phyloP scores from a whole-genome alignment of 2,797 vertebrate species.

The Betta splendens region DNA sequence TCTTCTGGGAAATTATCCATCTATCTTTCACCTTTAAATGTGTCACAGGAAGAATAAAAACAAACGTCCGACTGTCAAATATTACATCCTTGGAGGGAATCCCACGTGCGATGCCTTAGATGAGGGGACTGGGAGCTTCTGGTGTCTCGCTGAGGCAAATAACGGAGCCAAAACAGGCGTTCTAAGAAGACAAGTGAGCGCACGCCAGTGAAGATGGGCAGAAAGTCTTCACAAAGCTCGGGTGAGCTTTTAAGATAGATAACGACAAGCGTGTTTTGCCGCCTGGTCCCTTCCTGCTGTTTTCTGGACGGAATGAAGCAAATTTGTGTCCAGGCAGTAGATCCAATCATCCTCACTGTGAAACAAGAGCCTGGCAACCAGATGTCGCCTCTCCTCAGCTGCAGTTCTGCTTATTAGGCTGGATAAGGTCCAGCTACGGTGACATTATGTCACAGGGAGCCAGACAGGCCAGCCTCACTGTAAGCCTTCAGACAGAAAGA shows the following conservation, averaged over 20 bases:
- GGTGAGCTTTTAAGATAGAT: constrained; percentile 48
- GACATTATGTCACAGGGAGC: constrained; percentile 46
- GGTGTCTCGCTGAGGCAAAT: constrained; percentile 16
- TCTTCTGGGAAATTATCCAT: constrained; percentile 16
- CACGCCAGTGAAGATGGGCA: constrained; percentile 22
- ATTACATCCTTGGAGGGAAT: constrained; percentile 22
- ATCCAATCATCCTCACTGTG: constrained; percentile 54
- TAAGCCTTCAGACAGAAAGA: constrained; percentile 31
- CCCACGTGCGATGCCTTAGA: constrained; percentile 21
- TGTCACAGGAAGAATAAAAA: constrained; percentile 12
- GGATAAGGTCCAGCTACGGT: constrained; percentile 52
- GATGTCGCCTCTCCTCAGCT: constrained; percentile 59
- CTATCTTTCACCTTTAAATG: neutral
- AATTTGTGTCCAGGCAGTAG: constrained; percentile 47
- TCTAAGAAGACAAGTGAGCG: constrained; percentile 23
- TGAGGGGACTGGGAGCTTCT: constrained; percentile 19
- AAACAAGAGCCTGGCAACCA: constrained; percentile 53
- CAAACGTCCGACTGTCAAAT: constrained; percentile 14
- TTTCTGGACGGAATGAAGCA: constrained; percentile 34
- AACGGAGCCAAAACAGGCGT: constrained; percentile 25
- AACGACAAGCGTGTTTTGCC: constrained; percentile 25
- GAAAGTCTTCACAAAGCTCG: constrained; percentile 38
- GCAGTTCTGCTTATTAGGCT: constrained; percentile 59
- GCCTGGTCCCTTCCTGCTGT: constrained; percentile 41
- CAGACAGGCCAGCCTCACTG: constrained; percentile 41